Evolutionary conservation across 2,888 invertebrate species (phyloP), one percentile per base, ranked within the genome.

Genomic region (Shargacucullia verbasci): DNA sequence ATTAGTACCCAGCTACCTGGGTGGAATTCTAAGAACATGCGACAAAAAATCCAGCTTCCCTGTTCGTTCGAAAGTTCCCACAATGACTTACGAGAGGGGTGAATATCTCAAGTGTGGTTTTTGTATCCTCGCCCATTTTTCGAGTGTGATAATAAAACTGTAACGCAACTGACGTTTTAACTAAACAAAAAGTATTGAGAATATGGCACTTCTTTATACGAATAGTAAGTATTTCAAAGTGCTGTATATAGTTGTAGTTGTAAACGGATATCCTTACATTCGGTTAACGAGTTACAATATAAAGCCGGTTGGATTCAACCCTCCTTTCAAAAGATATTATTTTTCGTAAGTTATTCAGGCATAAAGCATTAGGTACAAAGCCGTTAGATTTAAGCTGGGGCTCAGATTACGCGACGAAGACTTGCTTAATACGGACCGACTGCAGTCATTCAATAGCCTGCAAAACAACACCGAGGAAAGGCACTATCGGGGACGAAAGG

Each of bases 401-500:
- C 78, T 92, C 90, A 83, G 82, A 88, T 92, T 91, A 90, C 92
- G 74, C 78, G 84, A 82, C 81, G 85, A 82, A 84, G 87, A 86
- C 89, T 91, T 91, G 89, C 88, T 88, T 90, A 90, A 92, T 89
- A 84, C 87, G 84, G 77, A 81, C 76, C 71, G 88, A 90, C 88
- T 87, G 85, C 80, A 88, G 90, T 85, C 87, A 92, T 89, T 89
- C 87, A 89, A 92, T 93, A 91, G 88, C 88, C 84, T 90, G 90
- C 89, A 88, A 89, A 89, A 84, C 82, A 84, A 90, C 84, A 89
- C 89, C 86, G 79, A 87, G 88, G 88, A 91, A 92, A 91, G 84
- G 87, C 86, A 81, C 81, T 88, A 91, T 89, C 86, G 88, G 81
- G 86, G 86, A 85, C 87, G 93, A 86, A 92, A 93, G 85, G 86